Base-by-base conservation (phyloP, 2,888 invertebrate genomes). In the Sturmia bella region DNA sequence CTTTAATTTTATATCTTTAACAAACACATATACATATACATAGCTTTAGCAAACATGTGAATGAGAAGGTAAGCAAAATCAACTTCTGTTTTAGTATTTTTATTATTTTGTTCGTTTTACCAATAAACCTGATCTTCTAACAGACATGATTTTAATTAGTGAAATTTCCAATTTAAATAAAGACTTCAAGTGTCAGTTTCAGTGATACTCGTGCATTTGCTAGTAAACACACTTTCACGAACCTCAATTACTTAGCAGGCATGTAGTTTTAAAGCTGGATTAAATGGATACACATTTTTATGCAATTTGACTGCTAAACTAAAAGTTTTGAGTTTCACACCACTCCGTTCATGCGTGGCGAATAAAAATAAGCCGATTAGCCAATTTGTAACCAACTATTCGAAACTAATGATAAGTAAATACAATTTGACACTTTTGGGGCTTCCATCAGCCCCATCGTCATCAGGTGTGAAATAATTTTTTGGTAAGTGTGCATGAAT, bases 301-400 rank as follows among this genome's bases (percentile, higher is more conserved):
- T 76, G 57, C 56, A 56, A 76, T 57, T 82, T 78, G 66, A n/a
- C 64, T 50, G 39, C 45, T 17, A 68, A 78, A 69, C 12, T 64
- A 19, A 39, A 72, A 52, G 82, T 82, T 82, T 82, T 54, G 75
- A 70, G 56, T 82, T 78, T 82, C 78, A 78, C 77, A 73, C 74
- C 32, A 32, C 57, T 69, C 54, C 7, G 32, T 50, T 72, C 21
- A 41, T 48, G 32, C 45, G 32, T 57, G 56, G 32, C 37, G 66
- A 78, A 74, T 70, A 72, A 59, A 74, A 77, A 59, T 70, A 66
- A 82, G 82, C 78, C 70, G 82, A 82, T 82, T 82, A 78, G 66
- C 50, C 66, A 39, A 72, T 64, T 78, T 78, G 64, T 66, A 32
- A 45, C 43, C 59, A 69, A 39, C 68, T 61, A 76, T 45, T 61